Evolutionary conservation across 2,888 invertebrate species (phyloP).

Genomic region (Malthinus flaveolus): DNA sequence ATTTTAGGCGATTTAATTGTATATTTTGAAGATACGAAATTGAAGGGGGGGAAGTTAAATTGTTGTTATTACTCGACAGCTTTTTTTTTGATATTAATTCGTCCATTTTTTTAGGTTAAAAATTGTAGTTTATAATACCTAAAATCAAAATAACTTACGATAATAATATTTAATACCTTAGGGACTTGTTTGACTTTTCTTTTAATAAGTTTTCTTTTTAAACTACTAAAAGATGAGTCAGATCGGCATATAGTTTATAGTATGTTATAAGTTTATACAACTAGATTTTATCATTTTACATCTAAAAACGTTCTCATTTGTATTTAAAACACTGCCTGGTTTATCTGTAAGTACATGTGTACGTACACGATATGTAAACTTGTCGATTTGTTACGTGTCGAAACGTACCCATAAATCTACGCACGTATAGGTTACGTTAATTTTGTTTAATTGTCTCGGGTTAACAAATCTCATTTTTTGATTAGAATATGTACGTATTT

Average conservation of each 20-base stretch:
- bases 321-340: constrained; percentile 22
- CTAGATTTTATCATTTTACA: constrained; percentile 26
- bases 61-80: constrained; percentile 14
- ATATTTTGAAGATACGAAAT: constrained; percentile 11
- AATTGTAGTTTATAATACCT: constrained; percentile 34
- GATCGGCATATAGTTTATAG: constrained; percentile 27
- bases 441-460: constrained; percentile 9
- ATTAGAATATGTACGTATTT: constrained; percentile 11
- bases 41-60: constrained; percentile 14
- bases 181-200: constrained; percentile 20
- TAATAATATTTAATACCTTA: constrained; percentile 26
- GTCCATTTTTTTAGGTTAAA: constrained; percentile 36
- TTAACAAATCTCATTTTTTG: neutral
- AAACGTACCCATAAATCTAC: too few species aligned
- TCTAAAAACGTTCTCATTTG: constrained; percentile 16
- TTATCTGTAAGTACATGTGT: constrained; percentile 16
- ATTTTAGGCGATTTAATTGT: constrained; percentile 10
- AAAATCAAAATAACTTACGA: constrained; percentile 32
- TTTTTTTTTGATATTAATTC: constrained; percentile 30
- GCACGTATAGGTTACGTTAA: neutral
- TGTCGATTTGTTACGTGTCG: too few species aligned
- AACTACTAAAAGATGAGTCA: constrained; percentile 12
- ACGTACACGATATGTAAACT: constrained; percentile 12
- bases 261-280: constrained; percentile 26
- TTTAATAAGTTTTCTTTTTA: constrained; percentile 13